Evolutionary conservation across 2,113 vertebrate species (phyloP), one percentile per base, ranked within the genome.

Genomic region (Trochalopteron elliotii): DNA sequence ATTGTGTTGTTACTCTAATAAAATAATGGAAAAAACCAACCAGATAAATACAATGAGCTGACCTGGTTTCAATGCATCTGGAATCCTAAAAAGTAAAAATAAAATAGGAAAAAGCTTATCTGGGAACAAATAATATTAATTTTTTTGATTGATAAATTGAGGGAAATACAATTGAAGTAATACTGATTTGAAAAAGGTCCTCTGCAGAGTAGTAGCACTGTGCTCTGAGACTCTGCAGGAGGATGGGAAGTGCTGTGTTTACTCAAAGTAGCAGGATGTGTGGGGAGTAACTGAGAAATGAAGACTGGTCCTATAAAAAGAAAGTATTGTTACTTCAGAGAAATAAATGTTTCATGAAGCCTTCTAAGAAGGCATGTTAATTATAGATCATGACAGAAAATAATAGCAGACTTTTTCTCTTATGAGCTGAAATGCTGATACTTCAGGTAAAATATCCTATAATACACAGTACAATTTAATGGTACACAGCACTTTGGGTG

Each of bases 241-340:
- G 55, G 50, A 69, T 85, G 92, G 85, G 71, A 94, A 95, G 42
- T 2, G 0, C 24, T 27, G 50, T 80, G 64, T 90, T 96, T 89
- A 81, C 39, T 87, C 39, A 24, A 49, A 81, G 76, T 33, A 70
- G 83, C 83, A 89, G 94, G 83, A 78, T 94, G 61, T 89, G 68
- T 83, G 76, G 50, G 68, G 86, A 92, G 56, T 86, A 74, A 52
- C 80, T 78, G 81, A 65, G 67, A 74, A 59, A 47, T 81, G 42
- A 90, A 87, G 70, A 33, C 42, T 78, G 76, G 20, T 39, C 83
- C 91, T 94, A 75, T 90, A 84, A 93, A 89, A 93, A 92, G 90
- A 63, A 77, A 31, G 35, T 92, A 72, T 69, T 95, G 59, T 91
- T 88, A 59, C 71, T 47, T 83, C 30, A 67, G 53, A 89, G 64